Percentiles rank a stretch among this genome's conserved stretches.
Evolutionary conservation across 1,140 invertebrate genomes (phyloP).

Genomic region (Drosophila albomicans): DNA sequence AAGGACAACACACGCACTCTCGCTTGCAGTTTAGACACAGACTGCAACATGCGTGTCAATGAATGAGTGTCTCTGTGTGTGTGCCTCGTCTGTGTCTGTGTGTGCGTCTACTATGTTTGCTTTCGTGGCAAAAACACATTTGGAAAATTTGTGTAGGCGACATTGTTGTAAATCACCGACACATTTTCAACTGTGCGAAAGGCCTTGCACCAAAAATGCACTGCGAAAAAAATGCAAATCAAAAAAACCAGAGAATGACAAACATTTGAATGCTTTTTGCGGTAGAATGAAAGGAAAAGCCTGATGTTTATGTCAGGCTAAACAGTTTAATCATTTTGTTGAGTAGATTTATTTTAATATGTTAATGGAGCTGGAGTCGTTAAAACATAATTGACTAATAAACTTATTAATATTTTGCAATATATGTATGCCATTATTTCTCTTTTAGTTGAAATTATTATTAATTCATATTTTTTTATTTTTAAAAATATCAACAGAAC

Average conservation of each 20-base stretch:
- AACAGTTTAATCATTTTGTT: background rate
- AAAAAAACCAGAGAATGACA: conserved; percentile 20
- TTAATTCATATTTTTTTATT: no score
- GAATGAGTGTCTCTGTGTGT: conserved; percentile 17
- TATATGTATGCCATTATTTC: no score
- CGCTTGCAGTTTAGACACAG: conserved; percentile 57
- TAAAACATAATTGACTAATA: no score
- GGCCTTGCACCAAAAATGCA: conserved; percentile 37
- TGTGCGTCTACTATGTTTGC: conserved; percentile 55
- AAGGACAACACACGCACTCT: conserved; percentile 49
- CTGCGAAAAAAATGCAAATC: conserved; percentile 27
- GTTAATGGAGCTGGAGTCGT: no score
- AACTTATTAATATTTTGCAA: no score
- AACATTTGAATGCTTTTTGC: background rate
- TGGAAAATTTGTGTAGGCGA: conserved; percentile 82
- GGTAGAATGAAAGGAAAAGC: background rate
- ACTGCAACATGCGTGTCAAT: conserved; percentile 80
- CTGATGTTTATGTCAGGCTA: background rate
- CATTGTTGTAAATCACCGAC: conserved; percentile 82
- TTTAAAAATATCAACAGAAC: no score
- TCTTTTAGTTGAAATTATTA: no score
- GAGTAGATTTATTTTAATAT: no score
- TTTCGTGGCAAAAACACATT: conserved; percentile 81
- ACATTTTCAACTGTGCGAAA: conserved; percentile 67
- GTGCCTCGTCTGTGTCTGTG: background rate